Conservation (phyloP, 53 echinoderm and acorn worm species). For the Zoroaster sp. region DNA sequence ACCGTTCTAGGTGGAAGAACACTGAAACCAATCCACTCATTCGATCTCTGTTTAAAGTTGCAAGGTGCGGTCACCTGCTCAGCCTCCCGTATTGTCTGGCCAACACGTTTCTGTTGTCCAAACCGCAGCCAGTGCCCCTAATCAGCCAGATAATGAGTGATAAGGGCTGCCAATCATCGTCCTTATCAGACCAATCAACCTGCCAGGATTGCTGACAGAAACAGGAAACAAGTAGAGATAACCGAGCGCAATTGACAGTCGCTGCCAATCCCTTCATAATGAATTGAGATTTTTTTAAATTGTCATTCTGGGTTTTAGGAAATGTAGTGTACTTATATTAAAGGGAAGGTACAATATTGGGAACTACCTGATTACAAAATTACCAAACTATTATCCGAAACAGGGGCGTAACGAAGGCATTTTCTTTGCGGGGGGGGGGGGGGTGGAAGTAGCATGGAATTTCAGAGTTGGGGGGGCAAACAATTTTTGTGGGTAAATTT, state of each 20-base stretch:
- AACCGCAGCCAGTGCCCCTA: neutral
- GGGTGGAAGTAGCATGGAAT: no score
- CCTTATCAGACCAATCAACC: neutral
- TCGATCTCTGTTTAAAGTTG: no score
- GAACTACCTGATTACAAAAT: no score
- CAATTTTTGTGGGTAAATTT: no score
- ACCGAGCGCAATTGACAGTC: neutral
- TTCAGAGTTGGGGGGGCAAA: no score
- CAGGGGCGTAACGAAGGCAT: no score
- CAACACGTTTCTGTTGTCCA: constrained; percentile 29
- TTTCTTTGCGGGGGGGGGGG: no score
- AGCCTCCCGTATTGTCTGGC: neutral
- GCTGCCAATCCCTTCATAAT: neutral
- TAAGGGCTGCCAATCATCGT: constrained; percentile 26
- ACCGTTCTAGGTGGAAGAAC: neutral
- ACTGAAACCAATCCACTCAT: neutral
- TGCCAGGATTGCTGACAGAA: neutral
- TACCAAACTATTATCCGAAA: no score
- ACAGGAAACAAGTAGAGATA: neutral
- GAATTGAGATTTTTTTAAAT: neutral
- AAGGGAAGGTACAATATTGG: no score
- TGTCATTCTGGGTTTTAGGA: no score
- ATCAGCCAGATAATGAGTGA: constrained; percentile 3
- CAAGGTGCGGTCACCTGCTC: neutral
- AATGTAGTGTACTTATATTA: no score